phyloP scores from a whole-genome alignment of 2,113 vertebrate species.

The Cinclus cinclus region DNA sequence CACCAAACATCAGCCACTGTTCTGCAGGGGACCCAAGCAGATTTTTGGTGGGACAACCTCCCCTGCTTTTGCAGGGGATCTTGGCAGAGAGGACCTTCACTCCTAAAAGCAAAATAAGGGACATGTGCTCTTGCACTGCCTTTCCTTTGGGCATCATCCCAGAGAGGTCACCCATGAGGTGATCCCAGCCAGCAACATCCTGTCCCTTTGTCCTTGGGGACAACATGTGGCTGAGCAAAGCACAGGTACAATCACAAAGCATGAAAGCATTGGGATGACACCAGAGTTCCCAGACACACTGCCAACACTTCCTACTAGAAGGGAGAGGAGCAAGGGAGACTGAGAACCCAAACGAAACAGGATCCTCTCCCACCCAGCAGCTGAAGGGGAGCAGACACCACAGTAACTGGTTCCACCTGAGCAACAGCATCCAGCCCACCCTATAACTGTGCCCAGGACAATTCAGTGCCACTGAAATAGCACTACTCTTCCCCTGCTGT shows the following conservation, averaged over 20 bases:
- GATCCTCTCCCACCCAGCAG: background rate
- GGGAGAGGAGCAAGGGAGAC: background rate
- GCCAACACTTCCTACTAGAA: background rate
- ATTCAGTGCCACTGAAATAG: background rate
- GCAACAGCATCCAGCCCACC: background rate
- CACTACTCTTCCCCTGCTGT: background rate
- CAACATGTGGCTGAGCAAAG: background rate
- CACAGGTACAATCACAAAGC: rapidly evolving
- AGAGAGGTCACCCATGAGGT: background rate
- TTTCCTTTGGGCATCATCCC: background rate
- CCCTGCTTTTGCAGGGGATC: background rate
- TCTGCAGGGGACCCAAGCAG: background rate
- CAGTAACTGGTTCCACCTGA: background rate
- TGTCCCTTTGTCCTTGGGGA: background rate
- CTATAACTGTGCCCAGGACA: background rate
- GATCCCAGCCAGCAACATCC: background rate
- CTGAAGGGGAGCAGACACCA: background rate
- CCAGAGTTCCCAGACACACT: background rate
- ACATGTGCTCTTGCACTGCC: background rate
- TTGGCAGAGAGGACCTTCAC: background rate
- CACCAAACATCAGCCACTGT: background rate
- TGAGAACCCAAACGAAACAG: rapidly evolving
- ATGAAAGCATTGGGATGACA: background rate
- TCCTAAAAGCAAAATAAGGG: too few relatives aligned
- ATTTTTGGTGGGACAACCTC: rapidly evolving